Evolutionary conservation across 2,797 vertebrate species (phyloP).

Genomic region (Lutjanus argentimaculatus): DNA sequence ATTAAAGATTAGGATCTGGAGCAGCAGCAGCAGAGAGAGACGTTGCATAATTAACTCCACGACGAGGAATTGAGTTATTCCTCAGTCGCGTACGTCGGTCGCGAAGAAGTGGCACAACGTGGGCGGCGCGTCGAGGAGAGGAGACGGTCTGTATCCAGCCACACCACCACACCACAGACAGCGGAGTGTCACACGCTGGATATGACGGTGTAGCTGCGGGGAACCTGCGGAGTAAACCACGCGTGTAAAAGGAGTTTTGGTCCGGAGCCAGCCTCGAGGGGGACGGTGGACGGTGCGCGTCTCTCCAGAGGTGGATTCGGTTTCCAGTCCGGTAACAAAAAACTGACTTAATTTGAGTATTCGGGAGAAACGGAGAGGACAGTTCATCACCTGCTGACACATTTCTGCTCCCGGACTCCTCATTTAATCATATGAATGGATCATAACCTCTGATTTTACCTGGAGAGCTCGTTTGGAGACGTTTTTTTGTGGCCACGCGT

Average conservation of each 20-base stretch:
- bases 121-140: constrained; percentile 71
- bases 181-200: constrained; percentile 35
- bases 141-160: constrained; percentile 17
- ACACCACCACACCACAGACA: too few species aligned
- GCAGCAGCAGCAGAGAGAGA: neutral
- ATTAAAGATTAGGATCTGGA: constrained; percentile 46
- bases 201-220: constrained; percentile 1
- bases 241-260: constrained; percentile 19
- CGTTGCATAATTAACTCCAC: constrained; percentile 61
- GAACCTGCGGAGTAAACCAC: constrained; percentile 17
- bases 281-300: constrained; percentile 32
- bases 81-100: constrained; percentile 31
- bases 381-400: constrained; percentile 38
- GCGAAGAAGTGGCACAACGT: constrained; percentile 63
- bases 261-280: neutral
- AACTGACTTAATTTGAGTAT: constrained; percentile 28
- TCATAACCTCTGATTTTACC: neutral
- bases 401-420: neutral
- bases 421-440: neutral
- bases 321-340: constrained; percentile 31
- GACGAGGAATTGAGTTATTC: constrained; percentile 24
- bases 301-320: constrained; percentile 45
- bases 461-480: neutral
- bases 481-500: neutral
- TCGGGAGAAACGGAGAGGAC: constrained; percentile 9